Percentiles rank a stretch among this genome's conserved stretches.
These are phyloP conservation scores for Centrocercus urophasianus DNA, from an alignment of 2,113 vertebrate species.

Conservation along the genomic window DNA sequence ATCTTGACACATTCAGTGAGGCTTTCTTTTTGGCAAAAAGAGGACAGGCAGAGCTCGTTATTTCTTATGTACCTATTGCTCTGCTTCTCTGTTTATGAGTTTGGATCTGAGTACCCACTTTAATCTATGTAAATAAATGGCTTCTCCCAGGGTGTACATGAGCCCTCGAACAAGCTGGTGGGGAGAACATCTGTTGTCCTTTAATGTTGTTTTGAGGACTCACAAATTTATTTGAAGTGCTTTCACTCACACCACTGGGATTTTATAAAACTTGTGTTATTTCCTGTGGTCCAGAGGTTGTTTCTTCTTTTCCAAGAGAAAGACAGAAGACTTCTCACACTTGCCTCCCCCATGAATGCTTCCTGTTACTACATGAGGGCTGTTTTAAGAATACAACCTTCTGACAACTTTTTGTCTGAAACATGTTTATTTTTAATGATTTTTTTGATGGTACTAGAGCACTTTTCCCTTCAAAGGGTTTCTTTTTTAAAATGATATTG, in stretches of 20 bases:
- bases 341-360: background rate
- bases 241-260: slow-evolving; percentile 50
- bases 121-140: slow-evolving; percentile 51
- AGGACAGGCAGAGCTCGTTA: background rate
- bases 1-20: background rate
- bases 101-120: slow-evolving; percentile 1
- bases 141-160: background rate
- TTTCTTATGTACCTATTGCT: slow-evolving; percentile 6
- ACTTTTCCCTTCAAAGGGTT: background rate
- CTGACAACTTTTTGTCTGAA: background rate
- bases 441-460: background rate
- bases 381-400: slow-evolving; percentile 52
- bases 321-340: background rate
- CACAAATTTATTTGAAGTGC: slow-evolving; percentile 54
- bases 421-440: background rate
- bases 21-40: background rate
- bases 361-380: slow-evolving; percentile 40
- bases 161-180: background rate
- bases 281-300: slow-evolving; percentile 66
- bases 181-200: slow-evolving; percentile 68
- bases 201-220: slow-evolving; percentile 55
- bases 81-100: background rate
- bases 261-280: slow-evolving; percentile 67
- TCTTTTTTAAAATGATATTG: background rate
- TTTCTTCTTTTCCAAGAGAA: slow-evolving; percentile 46